Base-by-base conservation (phyloP, 1,140 invertebrate genomes). In the Magallana ariakensis region DNA sequence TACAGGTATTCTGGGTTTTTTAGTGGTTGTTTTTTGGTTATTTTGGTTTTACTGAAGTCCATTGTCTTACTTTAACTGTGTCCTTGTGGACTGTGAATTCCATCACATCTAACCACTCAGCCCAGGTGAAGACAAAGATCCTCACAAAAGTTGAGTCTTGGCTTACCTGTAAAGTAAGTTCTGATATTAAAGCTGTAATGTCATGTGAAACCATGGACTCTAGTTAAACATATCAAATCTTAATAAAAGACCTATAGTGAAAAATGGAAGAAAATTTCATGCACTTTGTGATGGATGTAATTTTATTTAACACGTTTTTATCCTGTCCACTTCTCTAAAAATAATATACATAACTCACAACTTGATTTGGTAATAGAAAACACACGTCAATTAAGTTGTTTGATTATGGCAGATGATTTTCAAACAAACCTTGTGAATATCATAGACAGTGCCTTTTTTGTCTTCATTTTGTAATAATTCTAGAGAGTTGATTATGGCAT, bases 21-120 rank as follows among this genome's bases (percentile, higher is more conserved):
- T n/a, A n/a, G n/a, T n/a, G n/a, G n/a, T n/a, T n/a, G n/a, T n/a
- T n/a, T n/a, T n/a, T n/a, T n/a, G n/a, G n/a, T n/a, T n/a, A n/a
- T n/a, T n/a, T n/a, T n/a, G n/a, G n/a, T n/a, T 75, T 26, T 22
- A 75, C 11, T 13, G 33, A 11, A 46, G 33, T 4, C 70, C n/a
- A 22, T 66, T 15, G 82, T 83, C 19, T 82, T 89, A 91, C 92
- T 88, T 92, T 75, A 3, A 89, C 85, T 22, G 26, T 83, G 16
- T 87, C 87, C 13, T 87, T 86, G n/a, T 58, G 55, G 9, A 90
- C 86, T 81, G 85, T 75, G 26, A 93, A 90, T 85, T 93, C 92
- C 13, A 92, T 88, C 0, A 93, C 87, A 62, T 93, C 92, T 26
- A 93, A 75, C 92, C 92, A 93, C 86, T 93, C 91, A 10, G 89